Evolutionary conservation across 2,888 invertebrate genomes (phyloP).

Genomic region (Cryptocheilus praepositus): DNA sequence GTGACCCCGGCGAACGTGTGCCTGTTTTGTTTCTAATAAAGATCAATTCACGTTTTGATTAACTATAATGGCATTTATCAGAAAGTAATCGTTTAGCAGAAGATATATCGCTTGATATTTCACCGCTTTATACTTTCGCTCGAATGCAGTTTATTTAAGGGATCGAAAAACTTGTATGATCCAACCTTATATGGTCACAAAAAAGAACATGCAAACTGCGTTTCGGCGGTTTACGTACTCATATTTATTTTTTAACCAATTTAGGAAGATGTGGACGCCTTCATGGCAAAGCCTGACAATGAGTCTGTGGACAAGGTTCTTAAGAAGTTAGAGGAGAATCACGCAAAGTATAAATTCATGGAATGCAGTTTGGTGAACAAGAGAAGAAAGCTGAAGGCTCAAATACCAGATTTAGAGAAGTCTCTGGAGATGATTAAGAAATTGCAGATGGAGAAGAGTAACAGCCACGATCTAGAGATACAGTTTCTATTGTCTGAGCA

Average conservation of each 20-base stretch:
- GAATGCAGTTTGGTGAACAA: conserved; percentile 93
- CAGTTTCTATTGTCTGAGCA: conserved; percentile 96
- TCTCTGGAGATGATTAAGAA: conserved; percentile 95
- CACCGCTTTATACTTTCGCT: neutral
- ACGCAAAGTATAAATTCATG: conserved; percentile 98
- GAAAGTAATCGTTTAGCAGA: neutral
- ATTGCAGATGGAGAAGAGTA: conserved; percentile 86
- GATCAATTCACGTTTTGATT: neutral
- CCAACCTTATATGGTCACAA: conserved; percentile 62
- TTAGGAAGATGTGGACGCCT: conserved; percentile 96
- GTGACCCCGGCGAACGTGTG: neutral
- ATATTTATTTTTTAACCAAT: neutral
- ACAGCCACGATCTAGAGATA: conserved; percentile 83
- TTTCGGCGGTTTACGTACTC: neutral
- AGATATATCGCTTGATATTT: too few relatives aligned
- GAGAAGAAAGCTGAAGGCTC: conserved; percentile 88
- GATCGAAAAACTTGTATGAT: neutral
- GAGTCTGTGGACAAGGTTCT: conserved; percentile 91
- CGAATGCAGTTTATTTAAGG: conserved; percentile 5
- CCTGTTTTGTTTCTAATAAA: neutral
- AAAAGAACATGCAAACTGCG: conserved; percentile 24
- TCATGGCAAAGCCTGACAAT: conserved; percentile 90
- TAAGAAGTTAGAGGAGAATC: conserved; percentile 91
- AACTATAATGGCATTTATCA: neutral
- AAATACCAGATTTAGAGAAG: conserved; percentile 95